Evolutionary conservation across 2,888 invertebrate species (phyloP).

Genomic region (Erebia ligea): DNA sequence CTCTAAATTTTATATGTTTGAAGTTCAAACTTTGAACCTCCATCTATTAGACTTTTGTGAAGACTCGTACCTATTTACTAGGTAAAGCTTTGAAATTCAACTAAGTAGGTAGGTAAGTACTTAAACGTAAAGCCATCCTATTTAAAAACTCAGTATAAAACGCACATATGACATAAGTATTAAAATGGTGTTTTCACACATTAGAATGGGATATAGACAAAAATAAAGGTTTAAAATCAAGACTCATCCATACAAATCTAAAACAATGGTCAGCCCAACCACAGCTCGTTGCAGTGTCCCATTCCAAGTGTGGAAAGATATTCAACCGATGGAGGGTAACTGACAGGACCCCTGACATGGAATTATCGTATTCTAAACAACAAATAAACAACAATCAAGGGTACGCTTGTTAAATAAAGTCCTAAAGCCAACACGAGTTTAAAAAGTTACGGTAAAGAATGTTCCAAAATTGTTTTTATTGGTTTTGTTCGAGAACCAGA

Average conservation of each 20-base stretch:
- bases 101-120: too few relatives aligned
- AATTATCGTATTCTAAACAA: conserved; percentile 23
- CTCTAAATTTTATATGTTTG: too few relatives aligned
- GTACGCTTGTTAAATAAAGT: not conserved
- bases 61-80: too few relatives aligned
- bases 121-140: too few relatives aligned
- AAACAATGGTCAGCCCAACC: conserved; percentile 12
- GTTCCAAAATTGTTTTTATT: too few relatives aligned
- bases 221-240: not conserved
- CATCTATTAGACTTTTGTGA: too few relatives aligned
- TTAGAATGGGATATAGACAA: too few relatives aligned
- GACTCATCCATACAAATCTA: not conserved
- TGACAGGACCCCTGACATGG: conserved; percentile 26
- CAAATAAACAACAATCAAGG: conserved; percentile 7
- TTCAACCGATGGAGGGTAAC: conserved; percentile 31
- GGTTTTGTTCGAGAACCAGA: too few relatives aligned
- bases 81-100: too few relatives aligned
- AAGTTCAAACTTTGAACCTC: too few relatives aligned
- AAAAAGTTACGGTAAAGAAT: not conserved
- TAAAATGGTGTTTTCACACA: not conserved
- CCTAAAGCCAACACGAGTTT: not conserved
- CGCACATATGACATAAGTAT: not conserved
- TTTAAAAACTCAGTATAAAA: not conserved
- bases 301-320: conserved; percentile 36
- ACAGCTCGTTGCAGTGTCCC: conserved; percentile 27